Base-by-base conservation (phyloP, 53 echinoderm and acorn worm genomes). In the Paracentrotus lividus region DNA sequence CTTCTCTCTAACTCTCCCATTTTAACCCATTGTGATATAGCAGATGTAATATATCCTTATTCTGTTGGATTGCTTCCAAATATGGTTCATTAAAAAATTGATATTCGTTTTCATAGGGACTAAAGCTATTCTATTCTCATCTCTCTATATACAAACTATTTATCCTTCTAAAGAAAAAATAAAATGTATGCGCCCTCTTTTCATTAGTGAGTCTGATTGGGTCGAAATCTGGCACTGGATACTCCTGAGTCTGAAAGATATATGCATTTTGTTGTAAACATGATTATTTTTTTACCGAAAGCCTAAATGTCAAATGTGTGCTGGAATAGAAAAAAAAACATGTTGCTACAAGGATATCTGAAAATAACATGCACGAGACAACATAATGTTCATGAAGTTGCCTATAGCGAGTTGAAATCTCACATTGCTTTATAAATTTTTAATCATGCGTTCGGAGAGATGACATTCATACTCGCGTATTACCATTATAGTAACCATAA, bases 211-310 rank as follows among this genome's bases (percentile, higher is more conserved):
- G 27, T 64, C 26, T 3, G 12, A 64, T 64, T 64, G 64, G 5
- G 64, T 64, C 31, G 64, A 64, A 64, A 64, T 64, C 64, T 29
- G 64, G 64, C 64, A 64, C 64, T 64, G n/a, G n/a, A 64, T 64
- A 24, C 24, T 3, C 59, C 24, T 15, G 18, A 64, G 31, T 27
- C 64, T 64, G 27, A 29, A 27, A 27, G 61, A 61, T n/a, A n/a
- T n/a, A n/a, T n/a, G n/a, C n/a, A n/a, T n/a, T n/a, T 7, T 27
- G 61, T 7, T 61, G 61, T 27, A 61, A 61, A 64, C 64, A 64
- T 29, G 21, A n/a, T n/a, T n/a, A n/a, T n/a, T 64, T 29, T 64
- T 64, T 31, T 29, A 9, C 64, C 64, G 9, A 12, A 64, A 64
- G 64, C 64, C 23, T 59, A 59, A 59, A 59, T 59, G 59, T 24